Conservation (phyloP, 2,888 invertebrate genomes). For the Nomada fabriciana region DNA sequence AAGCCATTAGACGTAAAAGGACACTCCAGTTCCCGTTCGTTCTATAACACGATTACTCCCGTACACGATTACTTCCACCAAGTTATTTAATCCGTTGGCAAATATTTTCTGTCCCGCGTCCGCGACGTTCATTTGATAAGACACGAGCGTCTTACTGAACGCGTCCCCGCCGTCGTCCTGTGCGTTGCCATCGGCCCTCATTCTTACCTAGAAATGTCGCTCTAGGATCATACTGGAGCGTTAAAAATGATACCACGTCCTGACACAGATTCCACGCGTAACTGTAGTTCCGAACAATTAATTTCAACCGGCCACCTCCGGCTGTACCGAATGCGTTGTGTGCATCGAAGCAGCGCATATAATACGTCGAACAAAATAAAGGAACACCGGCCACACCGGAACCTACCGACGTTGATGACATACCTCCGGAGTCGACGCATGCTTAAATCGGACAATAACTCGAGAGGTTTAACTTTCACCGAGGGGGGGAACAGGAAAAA, state of each 20-base stretch:
- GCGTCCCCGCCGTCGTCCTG: too few relatives aligned
- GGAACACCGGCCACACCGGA: slow-evolving; percentile 40
- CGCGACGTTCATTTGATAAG: background rate
- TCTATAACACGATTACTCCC: slow-evolving; percentile 52
- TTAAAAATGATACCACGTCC: slow-evolving; percentile 52
- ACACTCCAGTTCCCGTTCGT: slow-evolving; percentile 49
- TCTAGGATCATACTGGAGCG: slow-evolving; percentile 31
- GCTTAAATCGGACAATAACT: slow-evolving; percentile 34
- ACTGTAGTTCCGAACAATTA: slow-evolving; percentile 72
- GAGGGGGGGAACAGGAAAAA: slow-evolving; percentile 7
- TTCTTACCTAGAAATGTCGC: slow-evolving; percentile 6
- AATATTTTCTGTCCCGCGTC: slow-evolving; percentile 6
- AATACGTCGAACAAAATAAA: slow-evolving; percentile 51
- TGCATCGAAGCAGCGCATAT: slow-evolving; percentile 53
- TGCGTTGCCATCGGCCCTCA: background rate
- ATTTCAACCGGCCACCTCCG: slow-evolving; percentile 60
- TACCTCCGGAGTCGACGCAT: slow-evolving; percentile 18
- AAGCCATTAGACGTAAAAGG: slow-evolving; percentile 54
- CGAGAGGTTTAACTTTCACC: slow-evolving; percentile 61
- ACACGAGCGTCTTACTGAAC: background rate
- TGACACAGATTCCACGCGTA: slow-evolving; percentile 66
- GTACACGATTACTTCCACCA: slow-evolving; percentile 29
- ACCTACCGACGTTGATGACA: background rate
- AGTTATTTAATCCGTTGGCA: slow-evolving; percentile 34
- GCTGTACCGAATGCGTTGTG: slow-evolving; percentile 48